These are phyloP conservation scores for Scaeva pyrastri DNA, from an alignment of 2,888 invertebrate species.

Conservation along the genomic window DNA sequence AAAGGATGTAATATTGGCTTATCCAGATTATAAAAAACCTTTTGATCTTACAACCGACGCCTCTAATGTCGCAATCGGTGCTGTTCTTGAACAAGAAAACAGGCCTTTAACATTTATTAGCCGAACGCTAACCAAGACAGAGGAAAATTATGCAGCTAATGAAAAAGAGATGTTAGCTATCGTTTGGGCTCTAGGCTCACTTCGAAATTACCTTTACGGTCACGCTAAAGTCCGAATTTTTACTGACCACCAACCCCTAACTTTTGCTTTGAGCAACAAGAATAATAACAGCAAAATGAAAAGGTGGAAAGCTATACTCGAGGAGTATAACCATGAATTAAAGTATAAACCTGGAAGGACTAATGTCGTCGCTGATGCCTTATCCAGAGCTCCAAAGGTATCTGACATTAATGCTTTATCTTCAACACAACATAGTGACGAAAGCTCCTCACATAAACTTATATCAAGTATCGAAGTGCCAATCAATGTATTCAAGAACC, in stretches of 20 bases:
- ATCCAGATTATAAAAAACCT: background rate
- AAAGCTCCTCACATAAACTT: conserved; percentile 7
- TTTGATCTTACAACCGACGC: background rate
- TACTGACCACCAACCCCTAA: too few relatives aligned
- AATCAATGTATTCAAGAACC: conserved; percentile 9
- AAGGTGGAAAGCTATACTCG: conserved; percentile 64
- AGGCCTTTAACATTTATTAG: background rate
- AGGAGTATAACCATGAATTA: conserved; percentile 65
- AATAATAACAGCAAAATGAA: conserved; percentile 64
- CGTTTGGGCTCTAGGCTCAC: background rate
- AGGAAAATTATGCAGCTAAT: background rate
- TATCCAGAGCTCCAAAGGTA: conserved; percentile 59
- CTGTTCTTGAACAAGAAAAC: background rate
- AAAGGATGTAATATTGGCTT: background rate
- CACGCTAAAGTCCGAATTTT: background rate
- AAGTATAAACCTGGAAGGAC: conserved; percentile 61
- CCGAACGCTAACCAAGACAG: background rate
- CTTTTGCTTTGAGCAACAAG: conserved; percentile 3
- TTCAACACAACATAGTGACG: conserved; percentile 37
- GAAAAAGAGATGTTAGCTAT: background rate
- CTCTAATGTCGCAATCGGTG: background rate
- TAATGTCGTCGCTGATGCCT: conserved; percentile 57
- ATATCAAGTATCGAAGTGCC: background rate
- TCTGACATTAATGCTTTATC: conserved; percentile 39
- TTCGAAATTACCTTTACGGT: background rate